These are phyloP conservation scores for Zelleria hepariella DNA, from an alignment of 2,888 invertebrate species.

Conservation along the genomic window DNA sequence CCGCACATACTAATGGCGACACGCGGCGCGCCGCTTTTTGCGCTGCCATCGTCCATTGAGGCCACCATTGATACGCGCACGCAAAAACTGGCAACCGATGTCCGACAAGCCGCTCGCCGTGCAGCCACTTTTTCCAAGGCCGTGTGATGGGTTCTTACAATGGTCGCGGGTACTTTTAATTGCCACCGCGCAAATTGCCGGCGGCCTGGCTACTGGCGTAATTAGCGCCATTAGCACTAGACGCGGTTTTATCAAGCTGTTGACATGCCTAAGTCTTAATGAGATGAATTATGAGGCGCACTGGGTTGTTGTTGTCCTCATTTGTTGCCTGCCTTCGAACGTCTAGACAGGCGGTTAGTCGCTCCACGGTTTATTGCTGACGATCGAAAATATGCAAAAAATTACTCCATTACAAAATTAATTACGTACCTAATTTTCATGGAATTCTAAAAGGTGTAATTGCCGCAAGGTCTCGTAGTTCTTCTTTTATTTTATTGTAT, in stretches of 20 bases:
- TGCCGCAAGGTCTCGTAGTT: too few species aligned
- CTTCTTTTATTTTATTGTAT: too few species aligned
- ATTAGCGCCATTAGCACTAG: background rate
- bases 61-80: slow-evolving; percentile 56
- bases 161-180: slow-evolving; percentile 46
- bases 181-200: slow-evolving; percentile 23
- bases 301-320: too few species aligned
- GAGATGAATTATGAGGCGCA: background rate
- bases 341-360: background rate
- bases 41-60: slow-evolving; percentile 44
- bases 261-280: background rate
- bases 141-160: slow-evolving; percentile 53
- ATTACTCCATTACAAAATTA: too few species aligned
- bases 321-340: background rate
- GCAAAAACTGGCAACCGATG: slow-evolving; percentile 47
- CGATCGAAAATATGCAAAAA: too few species aligned
- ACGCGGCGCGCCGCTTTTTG: slow-evolving; percentile 61
- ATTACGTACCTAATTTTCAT: too few species aligned
- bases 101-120: slow-evolving; percentile 44
- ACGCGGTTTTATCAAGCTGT: background rate
- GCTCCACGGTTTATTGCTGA: background rate
- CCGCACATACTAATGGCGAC: slow-evolving; percentile 66
- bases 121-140: slow-evolving; percentile 56
- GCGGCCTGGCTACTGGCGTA: background rate
- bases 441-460: too few species aligned